These are phyloP conservation scores for Andrena bucephala DNA, from an alignment of 2,888 invertebrate species.

Conservation along the genomic window DNA sequence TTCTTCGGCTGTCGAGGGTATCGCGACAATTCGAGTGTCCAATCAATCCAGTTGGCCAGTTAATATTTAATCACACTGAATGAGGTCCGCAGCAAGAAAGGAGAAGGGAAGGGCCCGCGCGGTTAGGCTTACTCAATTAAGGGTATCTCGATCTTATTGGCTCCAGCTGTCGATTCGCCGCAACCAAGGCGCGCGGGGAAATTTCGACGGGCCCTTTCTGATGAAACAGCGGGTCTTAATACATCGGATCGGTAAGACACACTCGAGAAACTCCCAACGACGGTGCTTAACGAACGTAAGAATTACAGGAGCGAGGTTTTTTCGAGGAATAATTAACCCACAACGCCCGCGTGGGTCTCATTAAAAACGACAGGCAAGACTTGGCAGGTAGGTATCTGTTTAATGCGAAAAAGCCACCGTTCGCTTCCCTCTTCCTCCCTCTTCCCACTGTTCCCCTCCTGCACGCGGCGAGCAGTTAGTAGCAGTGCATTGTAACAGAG, in stretches of 20 bases:
- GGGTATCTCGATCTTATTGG: background rate
- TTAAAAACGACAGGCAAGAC: conserved; percentile 62
- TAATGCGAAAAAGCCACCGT: conserved; percentile 38
- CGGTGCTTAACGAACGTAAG: conserved; percentile 45
- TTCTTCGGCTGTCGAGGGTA: background rate
- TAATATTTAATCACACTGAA: background rate
- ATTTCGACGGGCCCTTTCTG: background rate
- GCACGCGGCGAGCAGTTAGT: conserved; percentile 16
- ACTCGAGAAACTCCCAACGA: conserved; percentile 15
- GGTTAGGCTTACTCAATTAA: background rate
- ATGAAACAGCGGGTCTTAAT: conserved; percentile 7
- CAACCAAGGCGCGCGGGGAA: background rate
- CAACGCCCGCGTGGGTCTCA: conserved; percentile 49
- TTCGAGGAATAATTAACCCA: conserved; percentile 54
- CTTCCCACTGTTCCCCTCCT: background rate
- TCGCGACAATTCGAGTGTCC: background rate
- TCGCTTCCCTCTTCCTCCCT: background rate
- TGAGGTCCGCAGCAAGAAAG: too few species aligned
- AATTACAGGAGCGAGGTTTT: conserved; percentile 43
- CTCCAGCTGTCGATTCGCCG: background rate
- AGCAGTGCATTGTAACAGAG: conserved; percentile 9
- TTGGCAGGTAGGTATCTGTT: conserved; percentile 54
- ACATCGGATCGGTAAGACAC: conserved; percentile 1
- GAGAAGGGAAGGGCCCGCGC: background rate
- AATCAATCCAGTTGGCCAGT: background rate